Conservation (phyloP, 2,888 invertebrate species). For the Melinaea marsaeus region DNA sequence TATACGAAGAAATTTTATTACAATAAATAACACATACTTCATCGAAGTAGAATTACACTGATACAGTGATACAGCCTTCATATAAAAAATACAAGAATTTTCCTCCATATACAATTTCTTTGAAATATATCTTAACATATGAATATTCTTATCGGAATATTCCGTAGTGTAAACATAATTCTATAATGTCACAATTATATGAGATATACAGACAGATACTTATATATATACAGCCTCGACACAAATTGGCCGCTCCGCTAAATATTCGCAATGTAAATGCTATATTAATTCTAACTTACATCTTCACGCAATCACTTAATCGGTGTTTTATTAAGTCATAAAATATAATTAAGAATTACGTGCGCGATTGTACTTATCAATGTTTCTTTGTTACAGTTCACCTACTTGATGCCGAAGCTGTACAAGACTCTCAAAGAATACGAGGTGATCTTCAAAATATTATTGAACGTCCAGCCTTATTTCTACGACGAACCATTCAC, state of each 20-base stretch:
- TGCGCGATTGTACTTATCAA: slow-evolving; percentile 28
- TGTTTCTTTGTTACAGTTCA: slow-evolving; percentile 73
- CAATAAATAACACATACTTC: neutral
- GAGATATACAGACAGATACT: slow-evolving; percentile 51
- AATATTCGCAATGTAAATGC: slow-evolving; percentile 52
- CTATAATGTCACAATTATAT: slow-evolving; percentile 39
- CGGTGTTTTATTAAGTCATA: neutral
- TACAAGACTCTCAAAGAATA: slow-evolving; percentile 69
- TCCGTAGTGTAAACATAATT: slow-evolving; percentile 13
- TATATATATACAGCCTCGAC: slow-evolving; percentile 64
- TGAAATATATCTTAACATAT: slow-evolving; percentile 2
- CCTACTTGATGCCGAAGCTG: slow-evolving; percentile 76
- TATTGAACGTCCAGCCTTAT: slow-evolving; percentile 55
- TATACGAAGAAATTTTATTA: neutral
- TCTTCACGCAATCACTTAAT: slow-evolving; percentile 26
- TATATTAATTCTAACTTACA: slow-evolving; percentile 36
- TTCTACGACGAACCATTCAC: slow-evolving; percentile 65
- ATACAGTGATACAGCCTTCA: neutral
- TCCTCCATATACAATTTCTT: slow-evolving; percentile 2
- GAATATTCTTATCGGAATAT: slow-evolving; percentile 4
- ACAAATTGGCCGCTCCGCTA: slow-evolving; percentile 65
- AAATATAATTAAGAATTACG: slow-evolving; percentile 29
- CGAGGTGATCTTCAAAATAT: slow-evolving; percentile 58
- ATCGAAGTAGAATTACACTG: neutral
- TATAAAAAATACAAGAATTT: neutral